phyloP scores from a whole-genome alignment of 2,113 vertebrate species.

The Ia io region DNA sequence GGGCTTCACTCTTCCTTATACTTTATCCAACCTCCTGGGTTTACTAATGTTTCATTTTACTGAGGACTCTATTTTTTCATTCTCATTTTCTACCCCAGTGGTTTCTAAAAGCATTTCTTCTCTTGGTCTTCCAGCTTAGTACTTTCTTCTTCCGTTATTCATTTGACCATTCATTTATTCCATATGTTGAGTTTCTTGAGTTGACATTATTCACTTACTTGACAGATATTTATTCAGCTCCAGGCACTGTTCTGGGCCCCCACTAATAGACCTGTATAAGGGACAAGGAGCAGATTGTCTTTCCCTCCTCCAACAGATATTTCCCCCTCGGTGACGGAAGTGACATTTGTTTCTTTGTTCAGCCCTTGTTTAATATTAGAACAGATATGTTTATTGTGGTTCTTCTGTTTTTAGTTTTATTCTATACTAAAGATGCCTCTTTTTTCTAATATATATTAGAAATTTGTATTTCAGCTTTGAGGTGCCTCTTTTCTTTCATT shows the following conservation, averaged over 20 bases:
- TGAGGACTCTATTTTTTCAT: background rate
- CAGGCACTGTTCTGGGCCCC: background rate
- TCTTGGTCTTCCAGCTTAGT: background rate
- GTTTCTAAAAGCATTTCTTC: background rate
- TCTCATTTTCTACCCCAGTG: background rate
- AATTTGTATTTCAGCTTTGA: background rate
- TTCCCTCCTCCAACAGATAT: background rate
- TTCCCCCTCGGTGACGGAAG: background rate
- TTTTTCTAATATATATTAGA: background rate
- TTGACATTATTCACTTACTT: background rate
- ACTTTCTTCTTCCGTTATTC: background rate
- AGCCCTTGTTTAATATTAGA: background rate
- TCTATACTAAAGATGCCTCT: background rate
- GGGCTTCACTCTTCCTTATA: background rate
- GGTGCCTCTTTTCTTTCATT: background rate
- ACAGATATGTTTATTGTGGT: background rate
- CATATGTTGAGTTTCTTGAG: background rate
- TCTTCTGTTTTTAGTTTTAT: background rate
- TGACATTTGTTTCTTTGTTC: background rate
- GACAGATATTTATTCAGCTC: background rate
- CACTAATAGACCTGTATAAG: background rate
- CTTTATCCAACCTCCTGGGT: background rate
- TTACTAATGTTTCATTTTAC: background rate
- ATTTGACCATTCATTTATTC: background rate
- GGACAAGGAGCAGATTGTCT: background rate